These are phyloP conservation scores for Ivindomyrus marchei DNA, from an alignment of 2,113 vertebrate genomes.

Conservation along the genomic window DNA sequence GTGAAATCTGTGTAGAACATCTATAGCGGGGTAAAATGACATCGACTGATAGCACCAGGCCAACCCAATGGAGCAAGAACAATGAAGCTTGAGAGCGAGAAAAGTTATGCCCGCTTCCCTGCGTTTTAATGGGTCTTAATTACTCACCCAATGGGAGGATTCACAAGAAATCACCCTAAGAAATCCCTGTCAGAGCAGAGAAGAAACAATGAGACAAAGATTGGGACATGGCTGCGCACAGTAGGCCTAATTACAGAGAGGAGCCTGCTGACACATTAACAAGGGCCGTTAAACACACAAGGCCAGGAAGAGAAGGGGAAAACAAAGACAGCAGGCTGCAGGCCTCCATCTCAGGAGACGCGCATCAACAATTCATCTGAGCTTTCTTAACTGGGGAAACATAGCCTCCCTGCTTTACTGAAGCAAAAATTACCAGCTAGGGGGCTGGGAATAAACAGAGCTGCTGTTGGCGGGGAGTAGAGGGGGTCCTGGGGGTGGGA, in stretches of 20 bases:
- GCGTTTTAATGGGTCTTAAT: constrained; percentile 65
- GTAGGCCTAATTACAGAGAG: constrained; percentile 53
- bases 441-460: constrained; percentile 3
- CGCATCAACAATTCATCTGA: constrained; percentile 9
- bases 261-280: constrained; percentile 52
- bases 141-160: constrained; percentile 52
- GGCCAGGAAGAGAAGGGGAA: background rate
- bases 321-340: constrained; percentile 20
- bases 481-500: background rate
- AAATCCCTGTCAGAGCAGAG: constrained; percentile 48
- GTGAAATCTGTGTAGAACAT: background rate
- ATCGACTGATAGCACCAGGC: background rate
- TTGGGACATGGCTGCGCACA: constrained; percentile 49
- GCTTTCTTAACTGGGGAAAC: constrained; percentile 17
- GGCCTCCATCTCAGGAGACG: constrained; percentile 28
- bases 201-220: constrained; percentile 51
- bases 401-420: background rate
- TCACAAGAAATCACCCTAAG: constrained; percentile 50
- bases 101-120: constrained; percentile 38
- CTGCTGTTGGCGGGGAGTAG: background rate
- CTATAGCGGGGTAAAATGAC: background rate
- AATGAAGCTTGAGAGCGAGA: background rate
- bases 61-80: background rate
- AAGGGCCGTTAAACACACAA: constrained; percentile 22
- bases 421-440: constrained; percentile 13